Conservation (phyloP, 2,888 invertebrate genomes). For the Melanostoma scalare region DNA sequence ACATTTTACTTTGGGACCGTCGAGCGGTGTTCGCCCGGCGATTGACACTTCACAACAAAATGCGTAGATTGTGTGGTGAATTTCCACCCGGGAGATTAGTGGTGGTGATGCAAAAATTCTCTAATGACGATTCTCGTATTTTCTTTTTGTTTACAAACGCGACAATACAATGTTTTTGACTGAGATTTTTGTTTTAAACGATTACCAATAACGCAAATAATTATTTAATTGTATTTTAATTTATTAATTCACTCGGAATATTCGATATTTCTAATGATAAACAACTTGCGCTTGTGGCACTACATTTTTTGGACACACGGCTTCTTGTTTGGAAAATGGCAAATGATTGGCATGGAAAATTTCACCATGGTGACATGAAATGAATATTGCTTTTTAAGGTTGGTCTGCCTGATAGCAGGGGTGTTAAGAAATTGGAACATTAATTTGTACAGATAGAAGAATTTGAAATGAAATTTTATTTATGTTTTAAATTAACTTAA, state of each 20-base stretch:
- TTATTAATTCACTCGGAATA: slow-evolving; percentile 10
- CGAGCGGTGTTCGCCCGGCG: slow-evolving; percentile 51
- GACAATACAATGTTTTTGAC: slow-evolving; percentile 20
- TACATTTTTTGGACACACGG: slow-evolving; percentile 60
- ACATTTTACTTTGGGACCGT: slow-evolving; percentile 50
- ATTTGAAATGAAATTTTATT: background rate
- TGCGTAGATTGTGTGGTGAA: slow-evolving; percentile 67
- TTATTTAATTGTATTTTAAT: slow-evolving; percentile 25
- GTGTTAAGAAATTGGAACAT: too few species aligned
- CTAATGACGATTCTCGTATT: slow-evolving; percentile 44
- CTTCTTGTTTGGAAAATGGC: slow-evolving; percentile 65
- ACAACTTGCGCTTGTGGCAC: slow-evolving; percentile 34
- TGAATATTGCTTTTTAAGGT: slow-evolving; percentile 20
- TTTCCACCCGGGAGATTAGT: slow-evolving; percentile 48
- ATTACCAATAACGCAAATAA: background rate
- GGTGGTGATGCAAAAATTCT: slow-evolving; percentile 62
- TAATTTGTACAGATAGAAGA: too few species aligned
- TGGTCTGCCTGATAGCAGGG: slow-evolving; percentile 32
- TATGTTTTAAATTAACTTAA: background rate
- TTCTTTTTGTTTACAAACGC: slow-evolving; percentile 66
- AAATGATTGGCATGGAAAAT: slow-evolving; percentile 44
- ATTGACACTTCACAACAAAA: slow-evolving; percentile 65
- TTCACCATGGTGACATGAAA: slow-evolving; percentile 62
- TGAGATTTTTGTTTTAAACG: background rate
- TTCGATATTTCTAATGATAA: slow-evolving; percentile 34